Percentiles rank a stretch among this genome's conserved stretches.
Evolutionary conservation across 2,113 vertebrate species (phyloP).

Genomic region (Equus przewalskii): DNA sequence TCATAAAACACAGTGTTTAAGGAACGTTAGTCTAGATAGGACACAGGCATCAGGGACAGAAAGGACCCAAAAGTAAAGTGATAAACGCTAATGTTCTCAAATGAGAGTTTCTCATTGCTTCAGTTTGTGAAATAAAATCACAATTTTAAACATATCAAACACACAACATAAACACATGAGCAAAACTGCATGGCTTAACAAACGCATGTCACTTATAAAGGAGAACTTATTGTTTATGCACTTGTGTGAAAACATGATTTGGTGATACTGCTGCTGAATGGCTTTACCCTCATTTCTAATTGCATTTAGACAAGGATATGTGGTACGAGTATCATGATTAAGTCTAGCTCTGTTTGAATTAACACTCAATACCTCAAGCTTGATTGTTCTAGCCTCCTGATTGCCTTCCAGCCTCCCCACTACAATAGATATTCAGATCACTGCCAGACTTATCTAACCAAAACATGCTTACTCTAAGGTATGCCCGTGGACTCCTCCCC

Average conservation of each 20-base stretch:
- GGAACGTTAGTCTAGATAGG: not conserved
- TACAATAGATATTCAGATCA: slow-evolving; percentile 53
- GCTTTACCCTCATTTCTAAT: slow-evolving; percentile 58
- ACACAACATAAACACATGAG: slow-evolving; percentile 51
- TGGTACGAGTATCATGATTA: slow-evolving; percentile 42
- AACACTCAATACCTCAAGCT: slow-evolving; percentile 59
- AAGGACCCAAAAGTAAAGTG: not conserved
- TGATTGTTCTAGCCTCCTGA: slow-evolving; percentile 57
- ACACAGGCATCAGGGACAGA: not conserved
- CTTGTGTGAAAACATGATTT: slow-evolving; percentile 49
- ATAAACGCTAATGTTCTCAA: slow-evolving; percentile 26
- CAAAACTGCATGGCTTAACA: slow-evolving; percentile 33
- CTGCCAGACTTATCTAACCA: slow-evolving; percentile 39
- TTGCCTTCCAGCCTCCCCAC: slow-evolving; percentile 37
- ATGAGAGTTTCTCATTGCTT: not conserved
- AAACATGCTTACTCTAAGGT: slow-evolving; percentile 50
- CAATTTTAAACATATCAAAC: slow-evolving; percentile 35
- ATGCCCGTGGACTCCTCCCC: slow-evolving; percentile 40
- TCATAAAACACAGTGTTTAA: not conserved
- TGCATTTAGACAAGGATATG: slow-evolving; percentile 60
- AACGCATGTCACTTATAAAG: slow-evolving; percentile 50
- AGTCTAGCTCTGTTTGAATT: slow-evolving; percentile 77
- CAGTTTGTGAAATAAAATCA: slow-evolving; percentile 36
- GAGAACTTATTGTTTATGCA: not conserved
- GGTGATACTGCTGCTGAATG: slow-evolving; percentile 41